Conservation (phyloP, 2,113 vertebrate species). For the Pongo abelii region DNA sequence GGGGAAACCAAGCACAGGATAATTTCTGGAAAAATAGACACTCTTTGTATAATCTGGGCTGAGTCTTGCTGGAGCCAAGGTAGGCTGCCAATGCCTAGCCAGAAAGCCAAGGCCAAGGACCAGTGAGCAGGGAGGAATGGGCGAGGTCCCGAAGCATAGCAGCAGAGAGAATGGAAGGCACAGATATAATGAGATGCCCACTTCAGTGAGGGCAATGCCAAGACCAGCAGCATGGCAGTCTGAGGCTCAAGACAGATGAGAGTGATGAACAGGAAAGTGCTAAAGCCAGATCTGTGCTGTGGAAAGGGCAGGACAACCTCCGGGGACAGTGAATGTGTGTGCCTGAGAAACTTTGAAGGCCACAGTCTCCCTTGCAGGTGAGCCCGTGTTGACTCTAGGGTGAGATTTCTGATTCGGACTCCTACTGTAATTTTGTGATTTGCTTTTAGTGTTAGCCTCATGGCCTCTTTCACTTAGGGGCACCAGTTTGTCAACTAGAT, state of each 20-base stretch:
- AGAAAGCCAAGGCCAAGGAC: not conserved
- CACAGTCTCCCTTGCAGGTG: not conserved
- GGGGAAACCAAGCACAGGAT: not conserved
- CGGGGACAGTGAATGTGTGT: not conserved
- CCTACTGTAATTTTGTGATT: not conserved
- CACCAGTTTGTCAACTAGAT: not conserved
- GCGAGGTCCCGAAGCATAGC: not conserved
- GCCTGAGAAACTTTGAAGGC: not conserved
- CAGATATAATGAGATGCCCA: not conserved
- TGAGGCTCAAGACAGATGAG: not conserved
- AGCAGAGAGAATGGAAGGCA: not conserved
- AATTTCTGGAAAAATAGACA: not conserved
- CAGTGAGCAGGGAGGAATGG: not conserved
- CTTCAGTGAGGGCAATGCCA: accelerated
- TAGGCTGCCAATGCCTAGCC: not conserved
- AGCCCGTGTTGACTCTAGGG: not conserved
- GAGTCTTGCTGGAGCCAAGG: not conserved
- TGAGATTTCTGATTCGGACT: not conserved
- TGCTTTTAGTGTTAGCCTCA: not conserved
- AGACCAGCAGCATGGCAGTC: not conserved
- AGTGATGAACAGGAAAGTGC: not conserved
- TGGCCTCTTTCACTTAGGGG: not conserved
- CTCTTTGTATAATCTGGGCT: not conserved
- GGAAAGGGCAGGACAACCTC: not conserved
- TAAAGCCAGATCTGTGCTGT: not conserved